Evolutionary conservation across 2,113 vertebrate genomes (phyloP).

Genomic region (Corynorhinus townsendii): DNA sequence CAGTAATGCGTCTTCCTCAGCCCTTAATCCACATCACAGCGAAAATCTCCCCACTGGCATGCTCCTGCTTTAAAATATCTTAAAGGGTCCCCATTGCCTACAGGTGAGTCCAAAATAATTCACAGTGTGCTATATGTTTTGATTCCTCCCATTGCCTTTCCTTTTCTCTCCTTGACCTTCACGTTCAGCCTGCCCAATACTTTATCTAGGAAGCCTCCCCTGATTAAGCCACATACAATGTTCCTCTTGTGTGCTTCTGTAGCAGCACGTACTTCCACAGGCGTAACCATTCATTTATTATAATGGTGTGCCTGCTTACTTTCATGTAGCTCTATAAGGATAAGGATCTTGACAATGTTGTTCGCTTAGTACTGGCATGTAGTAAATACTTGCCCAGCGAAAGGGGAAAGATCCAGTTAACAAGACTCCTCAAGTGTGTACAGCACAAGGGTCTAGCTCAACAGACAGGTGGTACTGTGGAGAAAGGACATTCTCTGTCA

Average conservation of each 20-base stretch:
- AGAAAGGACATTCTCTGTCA: neutral
- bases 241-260: neutral
- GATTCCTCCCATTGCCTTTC: neutral
- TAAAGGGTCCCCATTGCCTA: neutral
- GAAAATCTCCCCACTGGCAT: neutral
- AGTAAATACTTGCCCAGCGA: neutral
- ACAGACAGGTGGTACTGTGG: neutral
- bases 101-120: neutral
- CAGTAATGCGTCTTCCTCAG: neutral
- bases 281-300: too few relatives aligned
- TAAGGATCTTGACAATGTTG: neutral
- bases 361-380: neutral
- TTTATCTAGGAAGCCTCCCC: neutral
- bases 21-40: neutral
- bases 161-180: neutral
- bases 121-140: neutral
- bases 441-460: neutral
- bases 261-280: neutral
- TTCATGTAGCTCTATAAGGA: too few relatives aligned
- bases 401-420: too few relatives aligned
- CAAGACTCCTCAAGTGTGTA: neutral
- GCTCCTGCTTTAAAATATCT: neutral
- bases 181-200: neutral
- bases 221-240: too few relatives aligned
- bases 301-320: neutral